Conservation (phyloP, 1,140 invertebrate genomes). For the Hirudo medicinalis region DNA sequence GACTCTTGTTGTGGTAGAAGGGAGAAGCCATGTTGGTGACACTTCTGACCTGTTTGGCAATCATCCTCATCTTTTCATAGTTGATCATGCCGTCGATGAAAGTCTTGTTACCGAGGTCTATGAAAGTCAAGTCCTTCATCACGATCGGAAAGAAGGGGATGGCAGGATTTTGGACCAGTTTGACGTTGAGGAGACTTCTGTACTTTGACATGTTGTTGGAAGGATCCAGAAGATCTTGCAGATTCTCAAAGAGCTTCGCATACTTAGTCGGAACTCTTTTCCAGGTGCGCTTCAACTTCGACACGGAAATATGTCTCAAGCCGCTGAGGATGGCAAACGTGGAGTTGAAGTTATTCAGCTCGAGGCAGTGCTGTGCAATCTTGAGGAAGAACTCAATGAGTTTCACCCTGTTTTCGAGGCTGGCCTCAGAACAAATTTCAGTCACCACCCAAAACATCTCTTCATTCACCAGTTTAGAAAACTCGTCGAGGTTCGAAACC, state of each 20-base stretch:
- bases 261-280: constrained; percentile 12
- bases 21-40: constrained; percentile 74
- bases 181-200: constrained; percentile 14
- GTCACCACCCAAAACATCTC: constrained; percentile 99
- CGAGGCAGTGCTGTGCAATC: constrained; percentile 48
- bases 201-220: constrained; percentile 18
- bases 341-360: constrained; percentile 15
- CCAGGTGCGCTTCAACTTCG: constrained; percentile 13
- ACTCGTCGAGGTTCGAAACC: neutral
- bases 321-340: constrained; percentile 15
- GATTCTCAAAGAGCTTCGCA: constrained; percentile 11
- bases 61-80: constrained; percentile 97
- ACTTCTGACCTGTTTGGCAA: constrained; percentile 87
- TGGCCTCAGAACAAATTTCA: constrained; percentile 85
- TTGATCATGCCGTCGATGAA: constrained; percentile 76
- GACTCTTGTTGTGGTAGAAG: constrained; percentile 1
- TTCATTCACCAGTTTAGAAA: constrained; percentile 65
- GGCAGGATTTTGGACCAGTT: constrained; percentile 10
- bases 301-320: constrained; percentile 10
- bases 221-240: constrained; percentile 16
- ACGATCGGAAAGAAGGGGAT: constrained; percentile 50
- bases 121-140: constrained; percentile 90
- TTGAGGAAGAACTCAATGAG: constrained; percentile 99
- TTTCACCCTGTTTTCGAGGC: constrained; percentile 78
- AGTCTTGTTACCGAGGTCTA: constrained; percentile 90